Evolutionary conservation across 2,888 invertebrate species (phyloP), one percentile per base, ranked within the genome.

Genomic region (Meiosimyza decipiens): DNA sequence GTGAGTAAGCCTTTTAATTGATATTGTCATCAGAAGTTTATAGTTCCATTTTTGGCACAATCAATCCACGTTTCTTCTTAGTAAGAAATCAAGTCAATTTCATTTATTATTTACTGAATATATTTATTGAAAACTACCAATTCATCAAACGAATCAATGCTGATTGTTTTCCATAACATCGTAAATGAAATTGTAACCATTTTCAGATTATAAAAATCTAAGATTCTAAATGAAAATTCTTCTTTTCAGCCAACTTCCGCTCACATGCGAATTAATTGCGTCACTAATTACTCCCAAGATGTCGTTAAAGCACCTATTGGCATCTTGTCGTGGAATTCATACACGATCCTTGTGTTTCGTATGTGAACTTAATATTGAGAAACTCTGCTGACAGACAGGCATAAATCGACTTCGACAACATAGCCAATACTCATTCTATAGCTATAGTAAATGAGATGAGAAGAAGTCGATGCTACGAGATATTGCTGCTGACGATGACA

Each of bases 211-310:
- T 18, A 55, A 55, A 55, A 55, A 22, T 55, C 18, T 7, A 55
- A 55, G 1, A 18, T 12, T 22, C 22, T 18, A 55, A 54, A 28
- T 13, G 16, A 18, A 55, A 3, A 55, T 55, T 55, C 9, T 15
- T 15, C 18, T 15, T n/a, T 55, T n/a, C 9, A 55, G 55, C 55
- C 55, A 11, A 55, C 55, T n/a, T 67, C 72, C 66, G 9, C 54
- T 70, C 33, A 55, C 68, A 59, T 64, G 54, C 55, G 71, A 76
- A 75, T 76, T 77, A 76, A 77, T 75, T 75, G 71, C 64, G 51
- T 71, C 74, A 73, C 77, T 77, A 77, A 77, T 77, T 75, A 76
- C 72, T 74, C 74, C 71, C 64, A 52, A 52, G 59, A 47, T 40
- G 71, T 55, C n/a, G 28, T 13, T 55, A 40, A 64, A 64, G 71